Evolutionary conservation across 2,888 invertebrate species (phyloP).

Genomic region (Invenusta paracnida): DNA sequence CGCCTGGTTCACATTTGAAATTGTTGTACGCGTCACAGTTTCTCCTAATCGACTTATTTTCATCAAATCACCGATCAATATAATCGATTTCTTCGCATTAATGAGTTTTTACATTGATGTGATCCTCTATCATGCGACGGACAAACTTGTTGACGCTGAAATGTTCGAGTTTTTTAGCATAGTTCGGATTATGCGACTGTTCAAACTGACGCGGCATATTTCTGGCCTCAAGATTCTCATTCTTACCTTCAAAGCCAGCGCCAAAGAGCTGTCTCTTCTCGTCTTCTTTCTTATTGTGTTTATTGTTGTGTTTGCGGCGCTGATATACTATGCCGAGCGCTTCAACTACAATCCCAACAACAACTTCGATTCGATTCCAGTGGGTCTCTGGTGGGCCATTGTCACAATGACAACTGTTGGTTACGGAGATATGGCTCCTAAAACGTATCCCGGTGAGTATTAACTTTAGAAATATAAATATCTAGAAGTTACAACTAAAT

Average conservation of each 20-base stretch:
- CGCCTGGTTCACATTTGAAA: constrained; percentile 88
- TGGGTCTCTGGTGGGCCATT: constrained; percentile 92
- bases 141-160: background rate
- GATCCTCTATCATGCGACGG: background rate
- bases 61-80: constrained; percentile 81
- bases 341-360: constrained; percentile 82
- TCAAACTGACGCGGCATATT: constrained; percentile 80
- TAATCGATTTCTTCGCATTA: constrained; percentile 70
- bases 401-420: constrained; percentile 93
- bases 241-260: constrained; percentile 91
- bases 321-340: constrained; percentile 84
- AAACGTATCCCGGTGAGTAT: constrained; percentile 45
- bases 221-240: constrained; percentile 88
- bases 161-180: constrained; percentile 76
- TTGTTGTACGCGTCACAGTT: constrained; percentile 78
- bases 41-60: constrained; percentile 82
- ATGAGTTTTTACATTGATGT: constrained; percentile 45
- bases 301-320: constrained; percentile 88
- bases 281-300: constrained; percentile 90
- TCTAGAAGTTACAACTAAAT: too few relatives aligned
- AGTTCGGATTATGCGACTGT: constrained; percentile 78
- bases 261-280: constrained; percentile 83
- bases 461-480: too few relatives aligned
- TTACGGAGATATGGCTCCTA: constrained; percentile 73
- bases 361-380: constrained; percentile 86